A percentile compares a stretch with the other conserved stretches of the same genome.
Evolutionary conservation across 2,113 vertebrate species (phyloP).

Genomic region (Ginglymostoma cirratum): DNA sequence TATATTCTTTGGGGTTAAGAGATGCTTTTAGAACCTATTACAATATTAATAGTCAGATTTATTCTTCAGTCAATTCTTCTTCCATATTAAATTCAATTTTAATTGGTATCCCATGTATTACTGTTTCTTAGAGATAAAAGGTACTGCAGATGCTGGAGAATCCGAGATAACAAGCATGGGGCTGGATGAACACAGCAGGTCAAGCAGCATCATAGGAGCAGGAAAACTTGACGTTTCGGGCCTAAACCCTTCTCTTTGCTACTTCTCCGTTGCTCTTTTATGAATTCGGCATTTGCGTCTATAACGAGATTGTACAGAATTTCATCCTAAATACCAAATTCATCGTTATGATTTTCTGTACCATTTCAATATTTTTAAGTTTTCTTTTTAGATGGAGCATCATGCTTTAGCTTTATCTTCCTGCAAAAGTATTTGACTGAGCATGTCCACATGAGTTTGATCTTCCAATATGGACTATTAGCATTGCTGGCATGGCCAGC

Average conservation of each 20-base stretch:
- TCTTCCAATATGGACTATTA: too few species aligned
- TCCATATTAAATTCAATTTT: slow-evolving; percentile 1
- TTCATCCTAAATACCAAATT: background rate
- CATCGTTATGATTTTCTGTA: background rate
- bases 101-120: background rate
- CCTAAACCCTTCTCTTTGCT: too few species aligned
- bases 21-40: background rate
- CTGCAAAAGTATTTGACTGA: background rate
- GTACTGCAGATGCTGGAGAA: too few species aligned
- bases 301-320: background rate
- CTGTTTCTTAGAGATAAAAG: too few species aligned
- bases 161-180: too few species aligned
- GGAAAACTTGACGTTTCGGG: too few species aligned
- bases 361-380: background rate
- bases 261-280: background rate
- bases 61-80: background rate
- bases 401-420: background rate
- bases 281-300: background rate
- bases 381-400: too few species aligned
- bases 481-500: too few species aligned
- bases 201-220: too few species aligned
- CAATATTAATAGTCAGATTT: background rate
- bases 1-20: background rate
- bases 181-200: too few species aligned
- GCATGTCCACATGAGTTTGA: too few species aligned